A percentile compares a stretch with the other conserved stretches of the same genome.
phyloP scores from a whole-genome alignment of 64 coral and sea anemone species.

The Acropora tenuis region DNA sequence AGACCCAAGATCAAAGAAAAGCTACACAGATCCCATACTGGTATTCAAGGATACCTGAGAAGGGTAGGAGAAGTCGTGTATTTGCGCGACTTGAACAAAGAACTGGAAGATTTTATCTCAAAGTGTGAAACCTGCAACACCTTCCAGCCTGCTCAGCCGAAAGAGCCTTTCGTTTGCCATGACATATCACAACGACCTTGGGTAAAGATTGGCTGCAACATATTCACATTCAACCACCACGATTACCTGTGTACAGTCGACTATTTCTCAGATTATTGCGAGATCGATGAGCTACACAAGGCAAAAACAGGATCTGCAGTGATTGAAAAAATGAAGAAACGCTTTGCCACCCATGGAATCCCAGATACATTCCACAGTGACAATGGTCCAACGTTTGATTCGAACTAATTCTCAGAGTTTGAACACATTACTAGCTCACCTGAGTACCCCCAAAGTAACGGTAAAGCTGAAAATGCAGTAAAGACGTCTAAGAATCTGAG shows the following conservation, averaged over 20 bases:
- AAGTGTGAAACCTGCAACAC: slow-evolving; percentile 25
- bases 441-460: neutral
- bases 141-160: slow-evolving; percentile 1
- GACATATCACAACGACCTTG: neutral
- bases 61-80: slow-evolving; percentile 24
- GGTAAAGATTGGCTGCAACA: slow-evolving; percentile 9
- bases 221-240: neutral
- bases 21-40: slow-evolving; percentile 19
- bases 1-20: slow-evolving; percentile 17
- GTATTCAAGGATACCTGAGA: neutral
- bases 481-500: slow-evolving; percentile 3
- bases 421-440: slow-evolving; percentile 15
- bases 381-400: slow-evolving; percentile 21
- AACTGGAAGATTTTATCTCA: slow-evolving; percentile 23
- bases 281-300: neutral
- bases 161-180: neutral
- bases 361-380: slow-evolving; percentile 23
- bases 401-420: slow-evolving; percentile 34
- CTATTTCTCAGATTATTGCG: neutral
- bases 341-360: slow-evolving; percentile 36
- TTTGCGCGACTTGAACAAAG: slow-evolving; percentile 11
- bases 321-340: slow-evolving; percentile 32
- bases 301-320: slow-evolving; percentile 18
- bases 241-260: neutral
- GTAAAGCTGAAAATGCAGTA: slow-evolving; percentile 9